A percentile compares a stretch with the other conserved stretches of the same genome.
phyloP scores from a whole-genome alignment of 1,140 invertebrate genomes.

The Diploscapter pachys region DNA sequence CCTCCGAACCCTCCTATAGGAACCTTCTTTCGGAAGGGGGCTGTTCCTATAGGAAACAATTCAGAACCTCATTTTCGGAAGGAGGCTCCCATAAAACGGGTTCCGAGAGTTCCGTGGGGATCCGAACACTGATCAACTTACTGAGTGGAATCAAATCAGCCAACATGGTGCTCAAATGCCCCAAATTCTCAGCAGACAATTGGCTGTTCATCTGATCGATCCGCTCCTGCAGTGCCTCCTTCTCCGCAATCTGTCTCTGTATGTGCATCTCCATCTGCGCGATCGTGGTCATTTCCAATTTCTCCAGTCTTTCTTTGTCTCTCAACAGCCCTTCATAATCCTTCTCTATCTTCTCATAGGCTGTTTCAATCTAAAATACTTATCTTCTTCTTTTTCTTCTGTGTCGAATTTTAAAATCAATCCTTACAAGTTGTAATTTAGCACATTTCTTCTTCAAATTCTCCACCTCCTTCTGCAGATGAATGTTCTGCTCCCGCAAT shows the following conservation, averaged over 20 bases:
- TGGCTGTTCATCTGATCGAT: conserved; percentile 18
- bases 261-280: conserved; percentile 77
- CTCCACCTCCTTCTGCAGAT: conserved; percentile 25
- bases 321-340: conserved; percentile 81
- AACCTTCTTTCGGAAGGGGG: neutral
- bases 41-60: neutral
- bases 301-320: conserved; percentile 78
- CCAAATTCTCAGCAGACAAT: conserved; percentile 47
- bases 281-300: conserved; percentile 76
- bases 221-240: conserved; percentile 20
- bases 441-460: conserved; percentile 18
- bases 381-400: neutral
- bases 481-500: conserved; percentile 24
- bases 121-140: conserved; percentile 4
- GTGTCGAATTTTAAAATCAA: neutral
- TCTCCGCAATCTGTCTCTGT: conserved; percentile 67
- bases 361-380: conserved; percentile 29
- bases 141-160: conserved; percentile 32
- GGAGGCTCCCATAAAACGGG: neutral
- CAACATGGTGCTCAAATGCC: conserved; percentile 42
- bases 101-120: neutral
- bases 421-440: conserved; percentile 23
- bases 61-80: neutral
- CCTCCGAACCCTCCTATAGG: neutral
- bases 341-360: conserved; percentile 66